phyloP scores from a whole-genome alignment of 2,888 invertebrate genomes.

The Polydrusus tereticollis region DNA sequence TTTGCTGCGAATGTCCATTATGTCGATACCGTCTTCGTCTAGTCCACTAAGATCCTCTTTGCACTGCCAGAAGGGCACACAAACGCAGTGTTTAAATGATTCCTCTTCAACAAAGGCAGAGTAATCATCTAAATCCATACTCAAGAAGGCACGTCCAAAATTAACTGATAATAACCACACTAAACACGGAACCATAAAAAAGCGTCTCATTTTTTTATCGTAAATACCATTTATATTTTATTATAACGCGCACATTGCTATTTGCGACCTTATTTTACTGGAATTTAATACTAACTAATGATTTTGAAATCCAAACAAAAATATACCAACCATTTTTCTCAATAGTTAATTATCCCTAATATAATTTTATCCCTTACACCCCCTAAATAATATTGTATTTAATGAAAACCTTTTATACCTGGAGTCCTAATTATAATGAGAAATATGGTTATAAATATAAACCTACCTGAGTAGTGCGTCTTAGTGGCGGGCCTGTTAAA shows the following conservation, averaged over 20 bases:
- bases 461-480: background rate
- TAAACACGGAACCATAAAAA: background rate
- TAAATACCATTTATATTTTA: background rate
- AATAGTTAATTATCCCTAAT: background rate
- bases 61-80: slow-evolving; percentile 64
- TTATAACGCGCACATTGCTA: background rate
- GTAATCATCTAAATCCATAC: slow-evolving; percentile 8
- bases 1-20: slow-evolving; percentile 51
- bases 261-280: background rate
- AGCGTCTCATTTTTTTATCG: background rate
- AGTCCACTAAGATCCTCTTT: slow-evolving; percentile 61
- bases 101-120: background rate
- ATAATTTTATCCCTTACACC: background rate
- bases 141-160: background rate
- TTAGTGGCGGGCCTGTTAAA: background rate
- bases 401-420: background rate
- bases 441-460: too few species aligned
- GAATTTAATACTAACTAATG: background rate
- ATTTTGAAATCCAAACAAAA: background rate
- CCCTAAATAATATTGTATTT: background rate
- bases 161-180: background rate
- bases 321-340: background rate
- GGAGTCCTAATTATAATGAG: background rate
- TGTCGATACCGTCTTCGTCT: slow-evolving; percentile 56
- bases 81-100: slow-evolving; percentile 56